Evolutionary conservation across 2,888 invertebrate genomes (phyloP), one percentile per base, ranked within the genome.

Genomic region (Drosophila ezoana): DNA sequence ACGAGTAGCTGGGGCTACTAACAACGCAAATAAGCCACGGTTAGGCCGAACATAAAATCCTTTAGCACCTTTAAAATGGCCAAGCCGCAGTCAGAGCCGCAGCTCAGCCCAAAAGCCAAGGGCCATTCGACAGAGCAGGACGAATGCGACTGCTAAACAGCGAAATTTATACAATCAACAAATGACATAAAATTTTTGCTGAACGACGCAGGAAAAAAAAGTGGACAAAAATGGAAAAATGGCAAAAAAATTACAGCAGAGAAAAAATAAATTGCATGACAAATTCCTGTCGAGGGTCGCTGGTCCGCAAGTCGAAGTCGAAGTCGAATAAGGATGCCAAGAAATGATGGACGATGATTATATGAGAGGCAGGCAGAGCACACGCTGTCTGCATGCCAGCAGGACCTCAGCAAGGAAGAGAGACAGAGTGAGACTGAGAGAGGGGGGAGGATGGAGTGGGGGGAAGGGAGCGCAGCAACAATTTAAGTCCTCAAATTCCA

Each of bases 401-500:
- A 72, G 59, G 72, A 64, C 60, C 52, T 44, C 48, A 45, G 54
- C 47, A 40, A 28, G 47, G 33, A 13, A 35, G 35, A 13, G 13
- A 4, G 35, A 35, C 4, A 35, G 3, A 35, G 11, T 13, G 9
- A 20, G n/a, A 35, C 5, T 10, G n/a, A 11, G 10, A n/a, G 16
- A 18, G 20, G 11, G 2, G 2, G 18, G 2, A 2, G 2, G 18
- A 18, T 9, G 6, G 23, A 0, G 6, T 0, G 20, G 0, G 10
- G 0, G 16, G 10, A 3, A 10, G 38, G 37, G 49, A 11, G 60
- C 65, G 72, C 70, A 72, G 68, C 59, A 78, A 81, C 81, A 85
- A 78, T 79, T 86, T 81, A 87, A 87, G 87, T 89, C 89, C 77
- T 79, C 75, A 79, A 84, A 87, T 89, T 88, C 87, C 89, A 89